These are phyloP conservation scores for Rhombomys opimus DNA, from an alignment of 2,113 vertebrate species.

Conservation along the genomic window DNA sequence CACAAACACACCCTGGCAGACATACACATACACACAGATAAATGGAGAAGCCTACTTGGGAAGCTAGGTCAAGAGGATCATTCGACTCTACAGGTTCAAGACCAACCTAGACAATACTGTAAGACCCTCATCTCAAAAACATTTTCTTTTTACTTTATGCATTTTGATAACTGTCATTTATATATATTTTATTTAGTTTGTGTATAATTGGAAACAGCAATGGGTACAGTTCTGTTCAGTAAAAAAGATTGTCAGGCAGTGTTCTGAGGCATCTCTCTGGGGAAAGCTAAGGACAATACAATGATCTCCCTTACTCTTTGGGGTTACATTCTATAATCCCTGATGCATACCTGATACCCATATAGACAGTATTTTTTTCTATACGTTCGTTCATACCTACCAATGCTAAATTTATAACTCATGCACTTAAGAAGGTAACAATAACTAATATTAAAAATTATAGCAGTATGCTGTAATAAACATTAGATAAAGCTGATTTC, in stretches of 20 bases:
- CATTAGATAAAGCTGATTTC: not conserved
- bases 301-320: not conserved
- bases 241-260: not conserved
- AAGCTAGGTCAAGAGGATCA: no score
- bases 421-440: not conserved
- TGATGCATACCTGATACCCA: not conserved
- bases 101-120: not conserved
- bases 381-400: not conserved
- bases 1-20: no score
- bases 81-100: not conserved
- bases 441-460: not conserved
- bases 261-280: not conserved
- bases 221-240: not conserved
- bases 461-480: not conserved
- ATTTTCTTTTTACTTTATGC: not conserved
- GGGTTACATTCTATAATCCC: not conserved
- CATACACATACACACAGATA: not conserved
- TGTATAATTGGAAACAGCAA: conserved; percentile 16
- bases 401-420: not conserved
- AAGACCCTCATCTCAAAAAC: not conserved
- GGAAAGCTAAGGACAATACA: not conserved
- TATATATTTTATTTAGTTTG: not conserved
- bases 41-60: no score
- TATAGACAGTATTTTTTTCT: not conserved
- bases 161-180: conserved; percentile 23